A percentile compares a stretch with the other conserved stretches of the same genome.
Conservation (phyloP, 1,140 invertebrate species). For the Atopsyche davidsoni region DNA sequence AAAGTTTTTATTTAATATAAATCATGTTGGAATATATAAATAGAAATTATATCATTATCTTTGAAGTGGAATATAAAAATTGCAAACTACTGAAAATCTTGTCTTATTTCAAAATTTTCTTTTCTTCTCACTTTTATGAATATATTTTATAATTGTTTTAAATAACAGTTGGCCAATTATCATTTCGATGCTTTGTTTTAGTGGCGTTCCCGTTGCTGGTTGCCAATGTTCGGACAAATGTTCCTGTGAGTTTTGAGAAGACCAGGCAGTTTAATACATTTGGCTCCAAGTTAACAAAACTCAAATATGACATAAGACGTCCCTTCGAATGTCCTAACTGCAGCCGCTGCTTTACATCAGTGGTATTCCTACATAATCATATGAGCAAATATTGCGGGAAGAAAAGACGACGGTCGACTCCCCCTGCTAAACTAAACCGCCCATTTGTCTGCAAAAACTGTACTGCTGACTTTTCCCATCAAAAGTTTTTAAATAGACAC, state of each 20-base stretch:
- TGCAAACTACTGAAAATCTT: too few relatives aligned
- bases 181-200: too few relatives aligned
- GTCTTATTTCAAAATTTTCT: too few relatives aligned
- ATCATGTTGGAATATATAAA: too few relatives aligned
- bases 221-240: slow-evolving; percentile 9
- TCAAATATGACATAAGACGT: slow-evolving; percentile 13
- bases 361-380: slow-evolving; percentile 20
- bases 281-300: not conserved
- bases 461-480: slow-evolving; percentile 19
- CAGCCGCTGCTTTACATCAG: slow-evolving; percentile 17
- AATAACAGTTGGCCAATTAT: too few relatives aligned
- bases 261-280: not conserved
- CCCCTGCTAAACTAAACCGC: slow-evolving; percentile 1
- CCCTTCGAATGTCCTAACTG: slow-evolving; percentile 24
- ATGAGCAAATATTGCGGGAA: slow-evolving; percentile 18
- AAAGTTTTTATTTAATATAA: too few relatives aligned
- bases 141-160: too few relatives aligned
- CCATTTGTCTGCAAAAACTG: slow-evolving; percentile 23
- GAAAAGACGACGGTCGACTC: slow-evolving; percentile 6
- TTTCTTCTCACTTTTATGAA: too few relatives aligned
- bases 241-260: slow-evolving; percentile 14
- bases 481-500: slow-evolving; percentile 29
- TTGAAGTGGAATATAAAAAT: too few relatives aligned
- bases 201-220: slow-evolving; percentile 8
- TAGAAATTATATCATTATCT: too few relatives aligned